Percentiles rank a stretch among this genome's conserved stretches.
phyloP scores from a whole-genome alignment of 2,888 invertebrate species.

The Rapana venosa region DNA sequence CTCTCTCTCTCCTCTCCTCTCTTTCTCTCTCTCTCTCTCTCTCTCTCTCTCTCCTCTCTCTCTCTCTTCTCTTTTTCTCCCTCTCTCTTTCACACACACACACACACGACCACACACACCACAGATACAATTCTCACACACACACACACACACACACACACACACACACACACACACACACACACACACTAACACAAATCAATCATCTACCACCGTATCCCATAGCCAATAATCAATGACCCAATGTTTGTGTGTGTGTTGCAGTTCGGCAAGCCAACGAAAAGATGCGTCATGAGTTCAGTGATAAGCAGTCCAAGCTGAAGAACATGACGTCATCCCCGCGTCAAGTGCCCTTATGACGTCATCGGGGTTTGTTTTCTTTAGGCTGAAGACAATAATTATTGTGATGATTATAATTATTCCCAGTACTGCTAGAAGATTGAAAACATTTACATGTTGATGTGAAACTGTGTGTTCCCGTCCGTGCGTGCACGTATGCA shows the following conservation, averaged over 20 bases:
- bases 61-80: too few relatives aligned
- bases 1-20: too few relatives aligned
- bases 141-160: background rate
- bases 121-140: background rate
- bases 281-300: constrained; percentile 29
- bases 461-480: background rate
- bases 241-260: background rate
- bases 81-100: background rate
- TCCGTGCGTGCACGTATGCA: background rate
- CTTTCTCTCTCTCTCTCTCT: too few relatives aligned
- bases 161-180: background rate
- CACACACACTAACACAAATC: background rate
- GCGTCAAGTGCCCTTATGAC: constrained; percentile 30
- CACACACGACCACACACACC: background rate
- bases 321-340: constrained; percentile 19
- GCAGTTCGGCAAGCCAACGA: constrained; percentile 35
- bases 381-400: background rate
- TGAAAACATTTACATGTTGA: background rate
- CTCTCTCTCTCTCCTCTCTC: too few relatives aligned
- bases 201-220: background rate
- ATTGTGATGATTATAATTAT: background rate
- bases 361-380: background rate
- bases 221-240: background rate
- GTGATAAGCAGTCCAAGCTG: background rate
- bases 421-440: background rate